A percentile compares a stretch with the other conserved stretches of the same genome.
phyloP scores from a whole-genome alignment of 2,797 vertebrate genomes.

The Agapornis canus region DNA sequence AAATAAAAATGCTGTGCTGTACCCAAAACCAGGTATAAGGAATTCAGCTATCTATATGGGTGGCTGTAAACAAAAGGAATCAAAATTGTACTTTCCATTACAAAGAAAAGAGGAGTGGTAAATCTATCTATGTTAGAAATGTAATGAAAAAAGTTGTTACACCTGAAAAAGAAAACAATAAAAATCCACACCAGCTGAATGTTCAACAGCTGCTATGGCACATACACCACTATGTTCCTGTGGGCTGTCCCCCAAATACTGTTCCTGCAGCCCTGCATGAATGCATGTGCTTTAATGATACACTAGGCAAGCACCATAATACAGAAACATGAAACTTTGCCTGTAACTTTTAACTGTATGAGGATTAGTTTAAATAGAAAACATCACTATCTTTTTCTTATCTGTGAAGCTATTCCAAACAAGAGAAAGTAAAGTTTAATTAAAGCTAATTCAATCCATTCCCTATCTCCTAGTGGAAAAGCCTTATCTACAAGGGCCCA shows the following conservation, averaged over 20 bases:
- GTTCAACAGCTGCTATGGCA: neutral
- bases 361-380: neutral
- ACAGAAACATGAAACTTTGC: neutral
- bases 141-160: neutral
- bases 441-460: slow-evolving; percentile 13
- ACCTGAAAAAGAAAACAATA: neutral
- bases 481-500: slow-evolving; percentile 35
- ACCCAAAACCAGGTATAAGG: neutral
- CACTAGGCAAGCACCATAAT: neutral
- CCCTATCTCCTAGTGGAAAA: neutral
- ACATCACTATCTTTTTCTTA: neutral
- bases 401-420: neutral
- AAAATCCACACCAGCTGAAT: neutral
- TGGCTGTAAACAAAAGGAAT: neutral
- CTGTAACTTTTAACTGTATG: neutral
- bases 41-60: neutral
- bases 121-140: neutral
- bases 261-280: fast-evolving
- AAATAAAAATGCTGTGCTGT: neutral
- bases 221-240: neutral
- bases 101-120: neutral
- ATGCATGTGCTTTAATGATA: neutral
- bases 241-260: neutral
- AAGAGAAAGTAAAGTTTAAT: slow-evolving; percentile 21
- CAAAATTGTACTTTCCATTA: neutral